Percentiles rank a stretch among this genome's conserved stretches.
These are phyloP conservation scores for Pipistrellus pipistrellus DNA, from an alignment of 2,797 vertebrate genomes.

Conservation along the genomic window DNA sequence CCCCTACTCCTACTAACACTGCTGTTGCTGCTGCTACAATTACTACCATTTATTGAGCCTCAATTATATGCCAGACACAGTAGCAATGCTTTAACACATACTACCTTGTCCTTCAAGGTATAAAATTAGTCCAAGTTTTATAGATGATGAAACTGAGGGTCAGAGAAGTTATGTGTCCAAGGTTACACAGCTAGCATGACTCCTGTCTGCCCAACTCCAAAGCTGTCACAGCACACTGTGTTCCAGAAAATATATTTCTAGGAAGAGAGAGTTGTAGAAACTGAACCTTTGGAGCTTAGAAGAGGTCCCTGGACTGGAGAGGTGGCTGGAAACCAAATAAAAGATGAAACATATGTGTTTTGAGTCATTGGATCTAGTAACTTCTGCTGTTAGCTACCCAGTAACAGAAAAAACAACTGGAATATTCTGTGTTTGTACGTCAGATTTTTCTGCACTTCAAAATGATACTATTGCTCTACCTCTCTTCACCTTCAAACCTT, in stretches of 20 bases:
- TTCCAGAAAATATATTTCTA: constrained; percentile 26
- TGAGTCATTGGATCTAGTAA: constrained; percentile 15
- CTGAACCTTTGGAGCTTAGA: neutral
- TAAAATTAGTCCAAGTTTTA: neutral
- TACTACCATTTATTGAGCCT: neutral
- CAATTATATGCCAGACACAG: neutral
- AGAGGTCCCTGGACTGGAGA: neutral
- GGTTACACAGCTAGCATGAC: neutral
- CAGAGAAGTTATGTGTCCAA: constrained; percentile 8
- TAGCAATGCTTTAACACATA: neutral
- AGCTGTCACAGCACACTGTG: neutral
- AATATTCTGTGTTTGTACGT: constrained; percentile 67
- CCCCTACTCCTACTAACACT: neutral
- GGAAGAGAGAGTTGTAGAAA: constrained; percentile 13
- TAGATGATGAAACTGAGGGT: constrained; percentile 28
- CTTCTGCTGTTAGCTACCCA: constrained; percentile 25
- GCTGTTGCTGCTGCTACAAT: neutral
- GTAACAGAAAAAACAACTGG: constrained; percentile 41
- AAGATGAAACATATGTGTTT: neutral
- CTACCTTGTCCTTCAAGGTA: constrained; percentile 34
- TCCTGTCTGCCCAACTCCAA: constrained; percentile 5
- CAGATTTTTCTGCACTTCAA: constrained; percentile 63
- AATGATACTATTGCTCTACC: constrained; percentile 20
- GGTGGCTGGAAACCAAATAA: constrained; percentile 38
- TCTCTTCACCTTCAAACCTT: constrained; percentile 41